Base-by-base conservation (phyloP, 2,797 vertebrate genomes). In the Poeciliopsis paucimaculata region DNA sequence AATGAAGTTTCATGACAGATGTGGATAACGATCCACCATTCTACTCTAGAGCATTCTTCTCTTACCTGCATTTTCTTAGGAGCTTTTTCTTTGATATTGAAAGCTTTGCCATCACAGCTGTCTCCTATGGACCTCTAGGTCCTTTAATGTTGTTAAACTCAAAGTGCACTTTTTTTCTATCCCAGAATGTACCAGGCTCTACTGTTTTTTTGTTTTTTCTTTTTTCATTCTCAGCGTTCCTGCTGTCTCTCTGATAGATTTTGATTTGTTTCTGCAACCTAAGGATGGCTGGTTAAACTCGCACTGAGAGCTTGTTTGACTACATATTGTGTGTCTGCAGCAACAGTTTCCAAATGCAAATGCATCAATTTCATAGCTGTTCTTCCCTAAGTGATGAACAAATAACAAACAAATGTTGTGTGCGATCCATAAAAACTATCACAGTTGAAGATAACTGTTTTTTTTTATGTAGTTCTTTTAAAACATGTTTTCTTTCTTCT, bases 121-220 rank as follows among this genome's bases (percentile, higher is more conserved):
- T 66, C 72, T 73, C 49, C 77, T 39, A 39, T n/a, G 36, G 72
- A 79, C 57, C n/a, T 47, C 41, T 31, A 64, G 72, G 72, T 62
- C 55, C 62, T 73, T 73, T 73, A 62, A 73, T 79, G 77, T 66
- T 41, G 57, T 60, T 73, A 60, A 73, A 62, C 77, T 79, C 55
- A 73, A 46, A 60, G 15, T 73, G 55, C 55, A 73, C 20, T 43
- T 53, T 71, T 71, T 71, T 64, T 28, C 41, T 5, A 68, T 12
- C 26, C 15, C 23, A 26, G 41, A 62, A 78, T 49, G 53, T 49
- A 46, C 73, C 47, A 46, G 34, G 36, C 62, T 53, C 28, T 20
- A 55, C 31, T 45, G 62, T 26, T 68, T 28, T 39, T 39, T 39
- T 39, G 6, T 39, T 39, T 39, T 39, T 39, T 39, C 2, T 9